A percentile compares a stretch with the other conserved stretches of the same genome.
These are phyloP conservation scores for Argyrosomus japonicus DNA, from an alignment of 2,113 vertebrate species.

Conservation along the genomic window DNA sequence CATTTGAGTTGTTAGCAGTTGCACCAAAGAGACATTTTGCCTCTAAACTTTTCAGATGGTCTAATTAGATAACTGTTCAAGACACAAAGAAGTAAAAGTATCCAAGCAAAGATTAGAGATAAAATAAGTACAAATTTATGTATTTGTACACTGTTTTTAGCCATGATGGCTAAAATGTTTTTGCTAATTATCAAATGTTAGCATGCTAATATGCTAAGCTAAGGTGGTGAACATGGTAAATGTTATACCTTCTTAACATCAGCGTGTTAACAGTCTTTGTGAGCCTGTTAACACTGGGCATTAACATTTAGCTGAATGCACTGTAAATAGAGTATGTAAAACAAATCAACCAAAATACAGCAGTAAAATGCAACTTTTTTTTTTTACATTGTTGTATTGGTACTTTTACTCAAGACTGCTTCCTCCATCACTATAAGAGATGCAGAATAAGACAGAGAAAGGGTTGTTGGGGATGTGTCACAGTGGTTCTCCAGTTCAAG, in stretches of 20 bases:
- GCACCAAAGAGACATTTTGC: too few species aligned
- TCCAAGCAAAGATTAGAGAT: too few species aligned
- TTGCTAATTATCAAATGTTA: neutral
- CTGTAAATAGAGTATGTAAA: neutral
- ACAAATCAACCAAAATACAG: neutral
- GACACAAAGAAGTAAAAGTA: too few species aligned
- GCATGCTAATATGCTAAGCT: neutral
- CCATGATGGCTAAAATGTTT: too few species aligned
- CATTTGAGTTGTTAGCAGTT: too few species aligned
- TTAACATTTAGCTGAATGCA: neutral
- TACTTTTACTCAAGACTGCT: neutral
- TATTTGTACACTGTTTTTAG: too few species aligned
- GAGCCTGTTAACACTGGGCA: neutral
- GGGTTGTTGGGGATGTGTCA: conserved; percentile 63
- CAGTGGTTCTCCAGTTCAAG: conserved; percentile 59
- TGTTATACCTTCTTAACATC: neutral
- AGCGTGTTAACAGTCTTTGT: neutral
- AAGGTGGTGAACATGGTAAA: neutral
- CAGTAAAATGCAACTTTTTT: neutral
- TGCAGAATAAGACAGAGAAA: conserved; percentile 39
- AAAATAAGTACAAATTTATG: too few species aligned
- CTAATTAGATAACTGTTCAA: too few species aligned
- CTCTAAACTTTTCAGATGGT: too few species aligned
- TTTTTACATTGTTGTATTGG: conserved; percentile 14
- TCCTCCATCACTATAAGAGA: conserved; percentile 15